Conservation (phyloP, 2,888 invertebrate genomes). For the Steinernema scapterisci region DNA sequence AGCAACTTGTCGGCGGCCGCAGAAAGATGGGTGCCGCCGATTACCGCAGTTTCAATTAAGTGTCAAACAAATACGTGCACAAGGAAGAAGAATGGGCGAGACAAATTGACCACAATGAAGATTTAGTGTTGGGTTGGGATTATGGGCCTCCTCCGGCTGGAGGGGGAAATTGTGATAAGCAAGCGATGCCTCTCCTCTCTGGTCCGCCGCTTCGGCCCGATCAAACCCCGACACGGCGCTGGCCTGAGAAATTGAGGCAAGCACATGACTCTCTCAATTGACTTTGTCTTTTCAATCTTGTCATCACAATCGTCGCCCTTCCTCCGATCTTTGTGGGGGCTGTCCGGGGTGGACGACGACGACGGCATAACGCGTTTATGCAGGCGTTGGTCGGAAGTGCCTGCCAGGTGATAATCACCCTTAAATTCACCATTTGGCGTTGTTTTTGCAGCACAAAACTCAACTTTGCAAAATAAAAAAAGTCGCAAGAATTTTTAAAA, state of each 20-base stretch:
- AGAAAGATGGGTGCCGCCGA: not conserved
- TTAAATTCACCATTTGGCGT: no score
- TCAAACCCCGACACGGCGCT: not conserved
- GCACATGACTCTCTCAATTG: conserved; percentile 28
- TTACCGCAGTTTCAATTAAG: conserved; percentile 11
- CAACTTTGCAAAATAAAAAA: no score
- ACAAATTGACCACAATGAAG: conserved; percentile 31
- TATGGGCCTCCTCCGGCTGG: not conserved
- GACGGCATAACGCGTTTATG: not conserved
- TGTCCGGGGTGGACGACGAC: not conserved
- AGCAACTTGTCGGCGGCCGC: not conserved
- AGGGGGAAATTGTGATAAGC: not conserved
- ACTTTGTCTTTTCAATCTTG: conserved; percentile 32
- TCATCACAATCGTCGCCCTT: conserved; percentile 26
- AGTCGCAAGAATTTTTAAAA: no score
- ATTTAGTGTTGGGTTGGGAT: conserved; percentile 6
- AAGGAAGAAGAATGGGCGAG: conserved; percentile 11
- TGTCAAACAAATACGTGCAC: conserved; percentile 26
- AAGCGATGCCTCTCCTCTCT: no score
- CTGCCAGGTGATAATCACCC: no score
- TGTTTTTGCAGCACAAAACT: no score
- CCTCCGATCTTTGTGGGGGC: conserved; percentile 4
- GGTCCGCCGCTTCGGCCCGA: not conserved
- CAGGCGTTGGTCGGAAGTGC: no score
- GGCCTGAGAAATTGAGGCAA: conserved; percentile 7